Evolutionary conservation across 2,888 invertebrate genomes (phyloP).

Genomic region (Trimorus sp.): DNA sequence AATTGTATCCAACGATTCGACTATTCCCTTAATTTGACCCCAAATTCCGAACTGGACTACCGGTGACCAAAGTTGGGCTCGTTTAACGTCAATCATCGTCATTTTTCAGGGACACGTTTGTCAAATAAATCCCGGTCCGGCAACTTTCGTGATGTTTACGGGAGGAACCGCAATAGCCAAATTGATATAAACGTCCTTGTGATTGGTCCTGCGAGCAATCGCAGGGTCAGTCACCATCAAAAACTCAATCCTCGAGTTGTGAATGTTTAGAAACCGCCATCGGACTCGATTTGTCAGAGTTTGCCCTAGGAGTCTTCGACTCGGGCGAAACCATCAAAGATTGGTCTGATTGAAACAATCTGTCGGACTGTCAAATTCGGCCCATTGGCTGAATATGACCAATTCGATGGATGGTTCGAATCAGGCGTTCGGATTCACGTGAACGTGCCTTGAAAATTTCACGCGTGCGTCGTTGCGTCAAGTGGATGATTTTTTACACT

Average conservation of each 20-base stretch:
- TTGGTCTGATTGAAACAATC: too few relatives aligned
- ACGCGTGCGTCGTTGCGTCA: constrained; percentile 56
- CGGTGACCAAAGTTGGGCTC: constrained; percentile 62
- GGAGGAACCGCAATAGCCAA: constrained; percentile 51
- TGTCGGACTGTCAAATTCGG: too few relatives aligned
- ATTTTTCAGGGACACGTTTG: constrained; percentile 65
- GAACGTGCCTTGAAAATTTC: constrained; percentile 63
- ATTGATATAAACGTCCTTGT: constrained; percentile 63
- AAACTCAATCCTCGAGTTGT: not conserved
- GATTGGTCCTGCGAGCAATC: constrained; percentile 47
- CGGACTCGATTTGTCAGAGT: too few relatives aligned
- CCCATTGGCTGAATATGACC: too few relatives aligned
- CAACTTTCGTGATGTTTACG: constrained; percentile 37
- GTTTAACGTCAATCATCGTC: constrained; percentile 62
- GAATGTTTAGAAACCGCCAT: too few relatives aligned
- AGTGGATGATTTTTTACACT: constrained; percentile 10
- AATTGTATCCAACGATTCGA: too few relatives aligned
- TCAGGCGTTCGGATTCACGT: constrained; percentile 19
- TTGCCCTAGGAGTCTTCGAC: too few relatives aligned
- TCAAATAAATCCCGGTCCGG: constrained; percentile 28
- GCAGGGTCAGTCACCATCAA: constrained; percentile 41
- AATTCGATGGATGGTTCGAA: too few relatives aligned
- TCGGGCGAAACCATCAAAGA: too few relatives aligned
- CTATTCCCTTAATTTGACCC: too few relatives aligned
- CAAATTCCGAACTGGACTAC: not conserved